Evolutionary conservation across 2,797 vertebrate genomes (phyloP).

Genomic region (Okamejei kenojei): DNA sequence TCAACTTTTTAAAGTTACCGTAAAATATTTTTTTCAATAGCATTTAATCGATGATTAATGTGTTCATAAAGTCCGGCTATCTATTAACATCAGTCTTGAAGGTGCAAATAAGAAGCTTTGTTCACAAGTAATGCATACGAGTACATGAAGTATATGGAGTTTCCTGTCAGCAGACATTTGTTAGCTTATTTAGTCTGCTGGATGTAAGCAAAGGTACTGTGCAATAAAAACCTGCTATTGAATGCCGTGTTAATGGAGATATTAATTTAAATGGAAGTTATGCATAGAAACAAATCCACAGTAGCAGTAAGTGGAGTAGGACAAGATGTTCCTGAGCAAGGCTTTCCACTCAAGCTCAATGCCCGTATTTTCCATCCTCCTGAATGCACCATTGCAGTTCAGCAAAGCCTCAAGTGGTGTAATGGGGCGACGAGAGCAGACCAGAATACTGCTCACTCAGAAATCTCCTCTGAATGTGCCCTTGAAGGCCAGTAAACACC

Average conservation of each 20-base stretch:
- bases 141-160: background rate
- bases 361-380: too few species aligned
- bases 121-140: background rate
- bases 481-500: too few species aligned
- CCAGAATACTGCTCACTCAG: too few species aligned
- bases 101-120: background rate
- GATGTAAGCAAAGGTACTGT: background rate
- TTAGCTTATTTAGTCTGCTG: background rate
- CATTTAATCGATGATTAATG: background rate
- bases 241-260: background rate
- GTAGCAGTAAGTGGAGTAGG: too few species aligned
- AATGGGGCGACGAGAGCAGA: too few species aligned
- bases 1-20: background rate
- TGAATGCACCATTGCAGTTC: too few species aligned
- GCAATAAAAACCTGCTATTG: constrained; percentile 9
- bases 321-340: too few species aligned
- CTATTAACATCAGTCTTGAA: background rate
- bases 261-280: background rate
- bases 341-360: too few species aligned
- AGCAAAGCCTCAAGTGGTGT: too few species aligned
- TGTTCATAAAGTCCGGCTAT: background rate
- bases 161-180: background rate
- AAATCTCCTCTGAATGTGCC: too few species aligned
- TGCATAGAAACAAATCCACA: background rate
- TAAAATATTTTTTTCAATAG: background rate